These are phyloP conservation scores for Peromyscus polionotus DNA, from an alignment of 2,113 vertebrate genomes.

Conservation along the genomic window DNA sequence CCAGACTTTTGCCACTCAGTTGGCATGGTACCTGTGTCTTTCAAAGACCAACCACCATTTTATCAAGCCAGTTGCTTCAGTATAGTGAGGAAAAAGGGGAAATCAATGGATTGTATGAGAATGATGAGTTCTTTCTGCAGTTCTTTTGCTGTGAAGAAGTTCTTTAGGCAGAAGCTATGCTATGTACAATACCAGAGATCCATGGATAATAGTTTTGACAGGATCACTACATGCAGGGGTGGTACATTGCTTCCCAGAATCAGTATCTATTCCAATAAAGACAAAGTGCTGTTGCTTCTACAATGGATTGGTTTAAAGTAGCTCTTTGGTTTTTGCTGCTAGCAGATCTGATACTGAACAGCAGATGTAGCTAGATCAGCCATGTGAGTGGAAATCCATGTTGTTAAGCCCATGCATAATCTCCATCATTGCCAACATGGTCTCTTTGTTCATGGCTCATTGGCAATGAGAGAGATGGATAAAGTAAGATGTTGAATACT, in stretches of 20 bases:
- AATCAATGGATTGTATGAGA: too few relatives aligned
- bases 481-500: neutral
- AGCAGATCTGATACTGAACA: neutral
- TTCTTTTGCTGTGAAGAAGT: neutral
- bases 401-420: neutral
- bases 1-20: neutral
- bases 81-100: neutral
- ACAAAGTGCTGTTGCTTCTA: neutral
- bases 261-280: neutral
- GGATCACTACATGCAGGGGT: neutral
- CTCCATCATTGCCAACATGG: neutral
- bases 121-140: neutral
- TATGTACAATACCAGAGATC: neutral
- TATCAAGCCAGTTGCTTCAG: neutral
- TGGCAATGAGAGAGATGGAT: neutral
- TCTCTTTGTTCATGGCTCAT: neutral
- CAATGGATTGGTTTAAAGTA: too few relatives aligned
- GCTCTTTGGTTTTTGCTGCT: neutral
- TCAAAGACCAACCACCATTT: neutral
- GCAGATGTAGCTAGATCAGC: neutral
- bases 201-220: neutral
- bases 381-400: neutral
- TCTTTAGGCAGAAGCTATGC: neutral
- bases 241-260: neutral
- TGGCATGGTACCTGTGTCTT: neutral